Evolutionary conservation across 23 tunicate genomes (phyloP).

Genomic region (Styela plicata): DNA sequence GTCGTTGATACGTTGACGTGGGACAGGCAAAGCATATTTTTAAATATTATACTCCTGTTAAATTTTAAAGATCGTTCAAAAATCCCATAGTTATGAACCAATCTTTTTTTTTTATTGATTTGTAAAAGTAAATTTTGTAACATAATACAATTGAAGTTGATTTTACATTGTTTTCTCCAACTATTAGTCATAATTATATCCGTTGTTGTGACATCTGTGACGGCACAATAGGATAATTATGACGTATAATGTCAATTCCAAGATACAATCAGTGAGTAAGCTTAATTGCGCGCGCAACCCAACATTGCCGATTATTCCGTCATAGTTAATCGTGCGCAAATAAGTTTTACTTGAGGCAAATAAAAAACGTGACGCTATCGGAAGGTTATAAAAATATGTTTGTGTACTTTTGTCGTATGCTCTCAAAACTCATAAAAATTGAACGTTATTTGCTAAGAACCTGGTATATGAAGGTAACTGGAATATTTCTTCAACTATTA

Average conservation of each 20-base stretch:
- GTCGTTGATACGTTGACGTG: no score
- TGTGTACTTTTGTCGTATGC: not conserved
- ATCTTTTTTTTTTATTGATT: no score
- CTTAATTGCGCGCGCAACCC: not conserved
- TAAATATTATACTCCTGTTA: no score
- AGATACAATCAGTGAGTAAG: not conserved
- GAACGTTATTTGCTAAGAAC: not conserved
- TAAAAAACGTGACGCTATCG: not conserved
- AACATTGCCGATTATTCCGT: not conserved
- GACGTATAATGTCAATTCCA: not conserved
- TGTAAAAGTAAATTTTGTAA: not conserved
- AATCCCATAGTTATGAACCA: no score
- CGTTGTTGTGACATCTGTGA: not conserved
- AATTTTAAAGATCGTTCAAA: no score
- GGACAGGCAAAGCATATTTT: no score
- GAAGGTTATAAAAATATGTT: not conserved
- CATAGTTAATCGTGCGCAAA: not conserved
- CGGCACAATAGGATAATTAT: not conserved
- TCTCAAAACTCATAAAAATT: no score
- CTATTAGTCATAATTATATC: not conserved
- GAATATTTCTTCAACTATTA: not conserved
- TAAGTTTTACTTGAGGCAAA: not conserved
- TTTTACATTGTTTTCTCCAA: not conserved
- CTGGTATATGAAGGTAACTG: not conserved
- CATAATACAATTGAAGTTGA: not conserved